Conservation (phyloP, 2,113 vertebrate genomes). For the Eonycteris spelaea region DNA sequence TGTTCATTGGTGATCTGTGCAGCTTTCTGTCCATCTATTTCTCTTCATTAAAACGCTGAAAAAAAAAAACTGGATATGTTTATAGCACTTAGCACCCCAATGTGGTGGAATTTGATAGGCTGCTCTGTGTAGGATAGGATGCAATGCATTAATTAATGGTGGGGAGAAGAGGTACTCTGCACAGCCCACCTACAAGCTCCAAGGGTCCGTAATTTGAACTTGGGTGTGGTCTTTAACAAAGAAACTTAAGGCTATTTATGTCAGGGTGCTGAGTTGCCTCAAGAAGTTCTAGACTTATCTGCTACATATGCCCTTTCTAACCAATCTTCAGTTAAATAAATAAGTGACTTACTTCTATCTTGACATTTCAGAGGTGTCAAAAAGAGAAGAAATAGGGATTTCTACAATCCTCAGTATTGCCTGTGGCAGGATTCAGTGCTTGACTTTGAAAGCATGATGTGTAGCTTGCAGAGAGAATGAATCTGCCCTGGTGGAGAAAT, state of each 20-base stretch:
- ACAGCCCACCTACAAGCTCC: neutral
- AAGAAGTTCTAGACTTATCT: neutral
- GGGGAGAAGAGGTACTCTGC: no score
- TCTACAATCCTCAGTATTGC: neutral
- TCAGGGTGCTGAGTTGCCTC: neutral
- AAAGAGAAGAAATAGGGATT: constrained; percentile 58
- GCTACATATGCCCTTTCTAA: neutral
- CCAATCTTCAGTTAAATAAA: constrained; percentile 47
- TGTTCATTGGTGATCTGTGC: neutral
- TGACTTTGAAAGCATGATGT: constrained; percentile 53
- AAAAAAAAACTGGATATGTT: neutral
- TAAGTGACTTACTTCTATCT: constrained; percentile 47
- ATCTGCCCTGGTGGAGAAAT: neutral
- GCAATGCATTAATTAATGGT: neutral
- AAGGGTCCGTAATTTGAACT: neutral
- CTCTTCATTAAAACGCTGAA: neutral
- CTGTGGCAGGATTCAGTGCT: constrained; percentile 50
- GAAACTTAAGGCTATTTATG: neutral
- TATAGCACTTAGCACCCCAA: no score
- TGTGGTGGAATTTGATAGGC: neutral
- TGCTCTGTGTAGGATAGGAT: neutral
- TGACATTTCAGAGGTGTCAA: constrained; percentile 70
- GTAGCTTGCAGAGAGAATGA: constrained; percentile 33
- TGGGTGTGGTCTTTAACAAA: neutral
- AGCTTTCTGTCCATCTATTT: neutral